Conservation (phyloP, 2,797 vertebrate species). For the Busarellus nigricollis region DNA sequence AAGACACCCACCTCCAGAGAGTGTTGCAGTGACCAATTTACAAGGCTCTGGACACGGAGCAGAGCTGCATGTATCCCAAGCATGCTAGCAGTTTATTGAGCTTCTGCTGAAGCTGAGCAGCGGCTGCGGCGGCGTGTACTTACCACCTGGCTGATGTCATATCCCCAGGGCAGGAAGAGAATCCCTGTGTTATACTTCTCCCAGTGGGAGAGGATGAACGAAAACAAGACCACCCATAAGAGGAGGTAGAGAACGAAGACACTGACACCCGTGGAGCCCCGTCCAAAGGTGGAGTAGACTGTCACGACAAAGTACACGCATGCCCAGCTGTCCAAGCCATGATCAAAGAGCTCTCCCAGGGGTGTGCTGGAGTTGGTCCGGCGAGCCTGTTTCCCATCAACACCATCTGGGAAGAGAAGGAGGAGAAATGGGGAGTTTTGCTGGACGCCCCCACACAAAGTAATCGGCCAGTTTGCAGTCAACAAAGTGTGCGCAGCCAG, state of each 20-base stretch:
- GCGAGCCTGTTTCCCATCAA: constrained; percentile 96
- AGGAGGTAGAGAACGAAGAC: constrained; percentile 90
- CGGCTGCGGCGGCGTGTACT: background rate
- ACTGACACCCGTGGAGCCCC: constrained; percentile 85
- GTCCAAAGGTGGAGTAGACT: constrained; percentile 96
- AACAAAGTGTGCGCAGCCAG: rapidly evolving
- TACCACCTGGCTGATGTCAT: constrained; percentile 98
- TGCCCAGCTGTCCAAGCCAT: constrained; percentile 97
- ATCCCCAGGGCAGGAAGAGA: constrained; percentile 97
- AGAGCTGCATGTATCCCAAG: background rate
- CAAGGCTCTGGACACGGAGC: background rate
- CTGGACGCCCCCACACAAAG: background rate
- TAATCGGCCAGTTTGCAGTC: rapidly evolving
- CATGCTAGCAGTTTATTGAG: background rate
- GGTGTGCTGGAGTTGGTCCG: constrained; percentile 96
- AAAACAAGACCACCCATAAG: constrained; percentile 96
- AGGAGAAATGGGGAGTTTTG: rapidly evolving
- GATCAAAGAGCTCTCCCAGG: constrained; percentile 96
- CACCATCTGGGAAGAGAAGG: constrained; percentile 83
- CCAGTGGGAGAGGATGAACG: constrained; percentile 98
- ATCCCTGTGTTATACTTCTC: constrained; percentile 99
- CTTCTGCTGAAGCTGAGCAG: background rate
- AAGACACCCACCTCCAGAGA: background rate
- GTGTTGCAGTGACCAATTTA: rapidly evolving
- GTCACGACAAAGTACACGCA: constrained; percentile 95